A percentile compares a stretch with the other conserved stretches of the same genome.
These are phyloP conservation scores for Notamacropus eugenii DNA, from an alignment of 2,797 vertebrate genomes.

Conservation along the genomic window DNA sequence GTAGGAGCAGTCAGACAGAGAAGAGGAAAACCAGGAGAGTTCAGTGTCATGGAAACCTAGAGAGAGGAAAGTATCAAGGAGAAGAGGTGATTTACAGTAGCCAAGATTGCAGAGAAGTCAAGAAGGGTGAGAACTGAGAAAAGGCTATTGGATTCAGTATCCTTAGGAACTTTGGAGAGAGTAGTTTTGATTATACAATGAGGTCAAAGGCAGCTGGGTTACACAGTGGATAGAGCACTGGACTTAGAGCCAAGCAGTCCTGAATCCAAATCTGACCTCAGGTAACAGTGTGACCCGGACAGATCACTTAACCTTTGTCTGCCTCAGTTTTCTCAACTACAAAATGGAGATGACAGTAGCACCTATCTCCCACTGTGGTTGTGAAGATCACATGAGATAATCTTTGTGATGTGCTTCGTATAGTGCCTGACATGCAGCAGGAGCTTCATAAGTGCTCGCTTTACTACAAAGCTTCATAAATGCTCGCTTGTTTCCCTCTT, in stretches of 20 bases:
- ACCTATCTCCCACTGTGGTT: background rate
- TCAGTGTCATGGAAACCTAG: background rate
- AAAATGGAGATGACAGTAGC: background rate
- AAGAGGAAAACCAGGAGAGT: background rate
- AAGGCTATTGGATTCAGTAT: background rate
- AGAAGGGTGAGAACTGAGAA: background rate
- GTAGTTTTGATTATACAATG: background rate
- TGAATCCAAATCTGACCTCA: background rate
- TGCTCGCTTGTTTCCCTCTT: background rate
- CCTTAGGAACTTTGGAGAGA: background rate
- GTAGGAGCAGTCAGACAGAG: background rate
- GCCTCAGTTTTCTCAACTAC: background rate
- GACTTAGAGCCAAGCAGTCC: background rate
- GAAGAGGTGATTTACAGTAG: background rate
- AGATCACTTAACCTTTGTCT: background rate
- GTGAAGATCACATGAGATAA: background rate
- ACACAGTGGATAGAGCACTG: background rate
- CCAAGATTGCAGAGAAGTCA: background rate
- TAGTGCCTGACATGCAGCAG: background rate
- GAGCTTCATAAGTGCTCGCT: background rate
- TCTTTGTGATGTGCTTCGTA: background rate
- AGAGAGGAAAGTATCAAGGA: background rate
- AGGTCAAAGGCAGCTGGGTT: background rate
- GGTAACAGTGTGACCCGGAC: background rate
- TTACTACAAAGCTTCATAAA: too few relatives aligned